Conservation (phyloP, 2,113 vertebrate species). For the Corynorhinus townsendii region DNA sequence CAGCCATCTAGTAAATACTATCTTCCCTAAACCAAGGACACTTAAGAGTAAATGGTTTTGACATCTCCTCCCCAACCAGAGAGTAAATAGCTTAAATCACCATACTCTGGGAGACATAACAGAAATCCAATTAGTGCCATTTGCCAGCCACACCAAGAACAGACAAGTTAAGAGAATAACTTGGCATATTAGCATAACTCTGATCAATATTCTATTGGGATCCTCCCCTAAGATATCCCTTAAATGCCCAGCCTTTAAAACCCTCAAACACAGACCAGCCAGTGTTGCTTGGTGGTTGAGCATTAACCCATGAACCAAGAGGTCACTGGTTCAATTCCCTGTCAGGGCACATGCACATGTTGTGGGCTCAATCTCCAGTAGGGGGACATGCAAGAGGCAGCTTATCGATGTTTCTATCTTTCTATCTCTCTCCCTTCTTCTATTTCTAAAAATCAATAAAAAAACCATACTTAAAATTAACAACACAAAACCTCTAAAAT, state of each 20-base stretch:
- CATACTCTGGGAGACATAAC: neutral
- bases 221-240: neutral
- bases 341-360: too few relatives aligned
- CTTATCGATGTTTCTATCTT: too few relatives aligned
- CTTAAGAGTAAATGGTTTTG: neutral
- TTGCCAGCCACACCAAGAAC: neutral
- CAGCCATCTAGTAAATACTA: neutral
- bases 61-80: neutral
- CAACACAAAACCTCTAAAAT: neutral
- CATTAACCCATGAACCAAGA: too few relatives aligned
- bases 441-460: too few relatives aligned
- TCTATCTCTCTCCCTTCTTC: too few relatives aligned
- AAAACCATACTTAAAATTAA: too few relatives aligned
- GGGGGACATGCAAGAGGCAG: too few relatives aligned
- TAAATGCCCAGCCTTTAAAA: neutral
- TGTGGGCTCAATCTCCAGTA: too few relatives aligned
- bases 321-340: too few relatives aligned
- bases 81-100: neutral
- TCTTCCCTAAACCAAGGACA: neutral
- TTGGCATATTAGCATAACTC: neutral
- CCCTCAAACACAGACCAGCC: too few relatives aligned
- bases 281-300: too few relatives aligned
- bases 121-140: neutral
- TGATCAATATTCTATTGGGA: neutral
- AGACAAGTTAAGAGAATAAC: neutral